Conservation (phyloP, 2,888 invertebrate species). For the Drosophila buzzatii region DNA sequence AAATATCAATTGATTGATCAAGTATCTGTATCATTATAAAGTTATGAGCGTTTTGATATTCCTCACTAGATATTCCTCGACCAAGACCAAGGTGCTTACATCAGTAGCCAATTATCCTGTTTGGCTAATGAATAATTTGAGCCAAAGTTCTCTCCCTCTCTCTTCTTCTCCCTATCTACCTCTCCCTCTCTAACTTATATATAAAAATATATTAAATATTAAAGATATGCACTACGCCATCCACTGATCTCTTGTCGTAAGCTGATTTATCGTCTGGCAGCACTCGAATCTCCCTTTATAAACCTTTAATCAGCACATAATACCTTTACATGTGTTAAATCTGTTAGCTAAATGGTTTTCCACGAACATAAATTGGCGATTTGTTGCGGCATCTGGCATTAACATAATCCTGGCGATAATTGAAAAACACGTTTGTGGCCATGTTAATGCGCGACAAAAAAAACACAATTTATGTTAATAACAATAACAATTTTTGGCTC, state of each 20-base stretch:
- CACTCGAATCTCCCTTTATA: constrained; percentile 24
- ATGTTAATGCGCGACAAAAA: constrained; percentile 56
- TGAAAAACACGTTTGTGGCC: constrained; percentile 79
- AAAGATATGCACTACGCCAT: background rate
- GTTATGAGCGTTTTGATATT: too few relatives aligned
- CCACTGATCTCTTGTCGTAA: background rate
- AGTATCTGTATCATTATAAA: background rate
- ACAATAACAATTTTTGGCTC: constrained; percentile 66
- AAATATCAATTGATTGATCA: background rate
- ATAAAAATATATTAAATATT: background rate
- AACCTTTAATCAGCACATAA: constrained; percentile 47
- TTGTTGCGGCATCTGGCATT: constrained; percentile 68
- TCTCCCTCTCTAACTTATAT: too few relatives aligned
- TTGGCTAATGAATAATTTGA: background rate
- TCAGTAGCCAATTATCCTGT: background rate
- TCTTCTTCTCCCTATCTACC: too few relatives aligned
- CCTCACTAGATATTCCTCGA: background rate
- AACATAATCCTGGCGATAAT: constrained; percentile 78
- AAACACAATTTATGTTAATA: constrained; percentile 64
- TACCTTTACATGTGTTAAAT: constrained; percentile 72
- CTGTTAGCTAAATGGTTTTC: constrained; percentile 68
- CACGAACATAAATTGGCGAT: constrained; percentile 71
- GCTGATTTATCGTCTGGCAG: constrained; percentile 25
- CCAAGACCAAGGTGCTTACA: background rate
- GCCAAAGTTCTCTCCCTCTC: too few relatives aligned